Evolutionary conservation across 2,888 invertebrate genomes (phyloP), one percentile per base, ranked within the genome.

Genomic region (Yponomeuta sedellus): DNA sequence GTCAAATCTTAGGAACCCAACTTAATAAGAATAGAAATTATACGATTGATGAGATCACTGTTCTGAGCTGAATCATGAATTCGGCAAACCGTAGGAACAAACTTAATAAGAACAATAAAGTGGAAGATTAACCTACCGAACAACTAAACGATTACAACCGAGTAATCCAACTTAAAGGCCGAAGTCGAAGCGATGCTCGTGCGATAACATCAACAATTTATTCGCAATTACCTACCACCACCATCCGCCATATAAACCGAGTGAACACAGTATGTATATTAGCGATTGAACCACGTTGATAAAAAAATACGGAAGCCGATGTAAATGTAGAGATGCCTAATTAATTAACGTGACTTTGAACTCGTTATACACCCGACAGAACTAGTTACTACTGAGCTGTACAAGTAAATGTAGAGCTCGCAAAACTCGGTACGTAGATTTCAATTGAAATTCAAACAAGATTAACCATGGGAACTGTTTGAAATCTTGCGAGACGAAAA

Each of bases 281-380:
- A 52, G 44, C 44, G 44, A 52, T 16, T 16, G 44, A 52, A 52
- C 3, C 16, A 3, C 12, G 16, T 16, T 16, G 12, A 59, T 20
- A 19, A 59, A 59, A n/a, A 59, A 59, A 20, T 59, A 59, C 59
- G 59, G 59, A 59, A 59, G 25, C 59, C 11, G 25, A 59, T 25
- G 44, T 16, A 52, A 16, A 52, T 16, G 16, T 16, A 5, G 12
- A 52, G 44, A 52, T 52, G 16, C 12, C 3, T 52, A 52, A 12
- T 52, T 52, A 52, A 52, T 52, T 6, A 52, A 16, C 16, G 44
- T 52, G 44, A 44, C 44, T 44, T 44, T 44, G 44, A 52, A 52
- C 44, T 52, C 44, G 16, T 52, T 16, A 52, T 52, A 52, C 12
- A 52, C 44, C 44, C 44, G 5, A 52, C 44, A 52, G 34, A 8